Conservation (phyloP, 2,797 vertebrate species). For the Centroberyx gerrardi region DNA sequence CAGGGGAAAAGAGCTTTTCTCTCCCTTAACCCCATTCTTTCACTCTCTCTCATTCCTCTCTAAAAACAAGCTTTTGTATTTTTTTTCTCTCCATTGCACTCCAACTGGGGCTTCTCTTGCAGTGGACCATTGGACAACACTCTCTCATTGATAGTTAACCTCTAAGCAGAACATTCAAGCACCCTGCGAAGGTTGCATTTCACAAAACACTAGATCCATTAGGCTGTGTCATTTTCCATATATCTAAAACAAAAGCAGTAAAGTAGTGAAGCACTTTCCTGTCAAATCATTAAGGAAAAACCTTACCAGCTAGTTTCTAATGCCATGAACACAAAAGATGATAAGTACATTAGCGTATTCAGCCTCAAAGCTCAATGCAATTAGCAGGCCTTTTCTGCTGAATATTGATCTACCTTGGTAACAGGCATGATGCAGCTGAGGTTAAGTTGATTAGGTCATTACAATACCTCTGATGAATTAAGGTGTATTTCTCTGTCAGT, state of each 20-base stretch:
- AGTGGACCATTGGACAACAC: conserved; percentile 45
- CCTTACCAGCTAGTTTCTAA: conserved; percentile 20
- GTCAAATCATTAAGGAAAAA: conserved; percentile 33
- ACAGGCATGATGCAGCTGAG: conserved; percentile 61
- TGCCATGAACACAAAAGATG: conserved; percentile 38
- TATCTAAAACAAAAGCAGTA: conserved; percentile 21
- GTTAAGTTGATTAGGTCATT: conserved; percentile 82
- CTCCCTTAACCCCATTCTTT: conserved; percentile 60
- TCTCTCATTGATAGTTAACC: conserved; percentile 38
- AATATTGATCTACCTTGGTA: conserved; percentile 65
- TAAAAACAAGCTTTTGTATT: conserved; percentile 53
- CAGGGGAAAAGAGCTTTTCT: conserved; percentile 74
- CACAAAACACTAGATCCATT: no score
- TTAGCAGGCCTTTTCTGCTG: conserved; percentile 56
- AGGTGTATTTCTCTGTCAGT: conserved; percentile 78
- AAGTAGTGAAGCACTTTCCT: conserved; percentile 11
- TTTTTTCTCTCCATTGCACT: conserved; percentile 13
- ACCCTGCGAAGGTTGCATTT: conserved; percentile 1
- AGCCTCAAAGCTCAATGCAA: conserved; percentile 56
- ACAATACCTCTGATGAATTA: conserved; percentile 80
- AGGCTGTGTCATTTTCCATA: not conserved
- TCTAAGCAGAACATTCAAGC: conserved; percentile 11
- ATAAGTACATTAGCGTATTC: conserved; percentile 55
- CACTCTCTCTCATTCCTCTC: conserved; percentile 38
- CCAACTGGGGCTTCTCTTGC: conserved; percentile 39